Base-by-base conservation (phyloP, 2,888 invertebrate genomes). In the Drosophila colorata region DNA sequence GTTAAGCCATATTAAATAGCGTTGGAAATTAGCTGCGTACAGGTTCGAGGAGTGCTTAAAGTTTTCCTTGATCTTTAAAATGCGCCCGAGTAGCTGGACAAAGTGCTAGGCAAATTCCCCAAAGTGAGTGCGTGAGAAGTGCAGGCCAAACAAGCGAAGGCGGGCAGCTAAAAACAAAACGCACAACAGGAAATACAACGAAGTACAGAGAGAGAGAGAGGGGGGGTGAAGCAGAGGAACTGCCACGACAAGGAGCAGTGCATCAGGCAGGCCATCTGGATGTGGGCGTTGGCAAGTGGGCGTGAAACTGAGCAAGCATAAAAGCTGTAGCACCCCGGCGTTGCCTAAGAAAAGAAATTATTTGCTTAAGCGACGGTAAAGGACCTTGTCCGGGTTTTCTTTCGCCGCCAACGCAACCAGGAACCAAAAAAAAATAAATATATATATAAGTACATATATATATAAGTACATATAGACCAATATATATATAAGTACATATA, bases 321-420 rank as follows among this genome's bases (percentile, higher is more conserved):
- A 85, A 70, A 80, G 61, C 78, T 69, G 60, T 59, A 69, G 65
- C 64, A 35, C 25, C 40, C 13, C 57, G 31, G 13, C 66, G 56
- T 33, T 72, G 82, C 71, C 82, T 65, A 79, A 82, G 77, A 79
- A 88, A 79, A 57, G 65, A 86, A 82, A 86, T 88, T 88, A 86
- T 83, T 83, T 83, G 87, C 86, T 86, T 83, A 86, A 86, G 77
- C 80, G 80, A 84, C 66, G 80, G 71, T 76, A 80, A 87, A 87
- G 74, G 74, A 71, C 78, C 68, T 70, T 74, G 81, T 71, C 64
- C 55, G 78, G 64, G 59, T 55, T 80, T 74, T 70, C 59, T 77
- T 86, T 74, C 33, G 48, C 56, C 47, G 57, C 48, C 61, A 64
- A 65, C 49, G 48, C 58, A 48, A 68, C 61, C 47, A 53, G 33